Evolutionary conservation across 2,797 vertebrate species (phyloP), one percentile per base, ranked within the genome.

Genomic region (Oreonectes daqikongensis): DNA sequence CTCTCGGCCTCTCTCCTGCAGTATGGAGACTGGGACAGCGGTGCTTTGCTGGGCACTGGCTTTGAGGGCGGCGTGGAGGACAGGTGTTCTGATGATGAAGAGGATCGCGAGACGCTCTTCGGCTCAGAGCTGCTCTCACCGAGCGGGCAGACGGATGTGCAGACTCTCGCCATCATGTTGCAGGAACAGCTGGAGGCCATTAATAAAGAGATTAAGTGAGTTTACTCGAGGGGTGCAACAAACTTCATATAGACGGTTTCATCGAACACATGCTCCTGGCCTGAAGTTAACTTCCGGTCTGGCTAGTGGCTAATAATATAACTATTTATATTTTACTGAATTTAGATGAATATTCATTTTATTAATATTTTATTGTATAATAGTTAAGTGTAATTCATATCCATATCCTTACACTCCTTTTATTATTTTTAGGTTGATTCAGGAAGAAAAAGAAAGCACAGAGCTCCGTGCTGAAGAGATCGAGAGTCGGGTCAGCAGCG

Each of bases 181-280:
- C 95, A 95, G 91, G 92, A 95, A 83, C 95, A 96, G 89, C 92
- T 96, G 86, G 95, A 96, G 84, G 95, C 95, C 82, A 95, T 96
- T 88, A 96, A 96, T 82, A 95, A 96, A 86, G 95, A 96, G 88
- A 96, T 95, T 89, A 95, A 95, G 94, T 95, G 82, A 90, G 94
- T 60, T 68, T 26, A 24, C 50, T 60, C 1, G n/a, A n/a, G n/a
- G n/a, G n/a, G n/a, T n/a, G n/a, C n/a, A n/a, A n/a, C n/a, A n/a
- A n/a, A n/a, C n/a, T n/a, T n/a, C n/a, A n/a, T n/a, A n/a, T n/a
- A n/a, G n/a, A n/a, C n/a, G n/a, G n/a, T n/a, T n/a, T n/a, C n/a
- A n/a, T n/a, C n/a, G n/a, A n/a, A n/a, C n/a, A n/a, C n/a, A n/a
- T n/a, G n/a, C n/a, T n/a, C n/a, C n/a, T n/a, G n/a, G n/a, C n/a